Evolutionary conservation across 2,888 invertebrate genomes (phyloP).

Genomic region (Mesochorus sp.): DNA sequence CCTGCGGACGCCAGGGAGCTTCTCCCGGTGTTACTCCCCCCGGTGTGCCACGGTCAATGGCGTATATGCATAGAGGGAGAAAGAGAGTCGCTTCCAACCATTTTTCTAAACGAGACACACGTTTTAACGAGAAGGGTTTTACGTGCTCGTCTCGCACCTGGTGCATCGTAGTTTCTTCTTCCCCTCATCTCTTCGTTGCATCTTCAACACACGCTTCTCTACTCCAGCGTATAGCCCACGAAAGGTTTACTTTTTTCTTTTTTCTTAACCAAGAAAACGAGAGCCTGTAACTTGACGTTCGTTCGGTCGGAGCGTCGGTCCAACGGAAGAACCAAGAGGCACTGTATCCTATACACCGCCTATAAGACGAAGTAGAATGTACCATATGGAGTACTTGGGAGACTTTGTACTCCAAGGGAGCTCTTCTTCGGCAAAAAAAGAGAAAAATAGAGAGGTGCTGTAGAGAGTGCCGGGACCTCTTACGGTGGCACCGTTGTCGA

Average conservation of each 20-base stretch:
- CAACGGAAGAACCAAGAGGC: conserved; percentile 40
- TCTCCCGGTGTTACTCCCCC: conserved; percentile 18
- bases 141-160: conserved; percentile 68
- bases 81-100: conserved; percentile 51
- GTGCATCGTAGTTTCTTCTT: conserved; percentile 62
- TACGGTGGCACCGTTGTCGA: conserved; percentile 47
- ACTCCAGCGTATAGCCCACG: background rate
- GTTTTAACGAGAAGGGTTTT: conserved; percentile 68
- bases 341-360: conserved; percentile 23
- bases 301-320: conserved; percentile 42
- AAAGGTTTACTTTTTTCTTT: conserved; percentile 23
- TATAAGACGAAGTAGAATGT: conserved; percentile 42
- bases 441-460: conserved; percentile 32
- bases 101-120: conserved; percentile 63
- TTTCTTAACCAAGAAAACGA: conserved; percentile 42
- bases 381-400: conserved; percentile 31
- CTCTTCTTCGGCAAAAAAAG: conserved; percentile 43
- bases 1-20: conserved; percentile 33
- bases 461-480: conserved; percentile 67
- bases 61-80: conserved; percentile 54
- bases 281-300: conserved; percentile 30
- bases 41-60: conserved; percentile 30
- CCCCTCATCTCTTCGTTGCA: conserved; percentile 23
- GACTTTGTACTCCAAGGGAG: conserved; percentile 37
- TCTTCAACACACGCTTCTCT: background rate